A percentile compares a stretch with the other conserved stretches of the same genome.
phyloP scores from a whole-genome alignment of 2,888 invertebrate species.

The Drosophila tripunctata region DNA sequence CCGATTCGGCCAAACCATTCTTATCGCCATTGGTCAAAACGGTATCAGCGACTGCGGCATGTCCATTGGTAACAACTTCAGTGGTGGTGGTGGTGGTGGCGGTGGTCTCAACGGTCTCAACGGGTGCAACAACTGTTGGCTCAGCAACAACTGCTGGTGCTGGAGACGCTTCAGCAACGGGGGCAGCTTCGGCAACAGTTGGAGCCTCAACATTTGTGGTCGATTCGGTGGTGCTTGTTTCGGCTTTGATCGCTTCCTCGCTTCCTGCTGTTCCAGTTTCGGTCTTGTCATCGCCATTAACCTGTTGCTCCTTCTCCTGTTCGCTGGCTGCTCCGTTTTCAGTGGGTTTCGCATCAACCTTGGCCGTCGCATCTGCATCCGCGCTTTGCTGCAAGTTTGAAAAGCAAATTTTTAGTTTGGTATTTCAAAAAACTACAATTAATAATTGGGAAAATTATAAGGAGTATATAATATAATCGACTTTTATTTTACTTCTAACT shows the following conservation, averaged over 20 bases:
- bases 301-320: constrained; percentile 57
- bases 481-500: too few relatives aligned
- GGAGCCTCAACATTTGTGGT: constrained; percentile 34
- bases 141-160: constrained; percentile 44
- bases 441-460: too few relatives aligned
- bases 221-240: constrained; percentile 52
- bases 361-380: constrained; percentile 37
- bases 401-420: too few relatives aligned
- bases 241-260: constrained; percentile 59
- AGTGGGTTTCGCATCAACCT: constrained; percentile 57
- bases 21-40: constrained; percentile 78
- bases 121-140: constrained; percentile 43
- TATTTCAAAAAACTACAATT: too few relatives aligned
- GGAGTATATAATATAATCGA: too few relatives aligned
- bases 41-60: constrained; percentile 35
- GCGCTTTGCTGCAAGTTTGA: constrained; percentile 31
- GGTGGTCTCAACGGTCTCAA: constrained; percentile 35
- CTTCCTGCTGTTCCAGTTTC: constrained; percentile 37
- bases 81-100: constrained; percentile 7
- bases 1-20: constrained; percentile 67
- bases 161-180: too few relatives aligned
- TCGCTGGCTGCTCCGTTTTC: constrained; percentile 75
- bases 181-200: constrained; percentile 11
- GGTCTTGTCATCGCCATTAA: constrained; percentile 69
- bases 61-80: constrained; percentile 72